Evolutionary conservation across 1,140 invertebrate species (phyloP), one percentile per base, ranked within the genome.

Genomic region (Polypedilum pembai): DNA sequence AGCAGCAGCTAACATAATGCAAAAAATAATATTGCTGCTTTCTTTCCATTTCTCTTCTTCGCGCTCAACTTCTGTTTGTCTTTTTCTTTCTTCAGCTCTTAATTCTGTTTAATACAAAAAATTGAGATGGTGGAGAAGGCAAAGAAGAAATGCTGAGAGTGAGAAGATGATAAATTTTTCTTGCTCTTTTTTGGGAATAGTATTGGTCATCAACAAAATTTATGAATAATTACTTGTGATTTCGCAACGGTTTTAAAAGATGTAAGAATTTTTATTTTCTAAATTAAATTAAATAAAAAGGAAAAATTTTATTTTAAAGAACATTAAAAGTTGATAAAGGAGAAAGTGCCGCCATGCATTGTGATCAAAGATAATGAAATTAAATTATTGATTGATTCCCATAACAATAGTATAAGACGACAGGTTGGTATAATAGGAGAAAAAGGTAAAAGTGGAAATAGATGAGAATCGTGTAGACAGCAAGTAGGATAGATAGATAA

Each of bases 61-160:
- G 45, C 45, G 45, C 45, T 56, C 45, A 56, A 8, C 45, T 56
- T 56, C 45, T 56, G 45, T 56, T 56, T 56, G 45, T 12, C 45
- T 56, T 56, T 56, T 56, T 56, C 45, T 15, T n/a, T 56, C 45
- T 56, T 56, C 15, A 56, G 3, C 45, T n/a, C 15, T 56, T n/a
- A 56, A 15, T 33, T 1, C 24, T 33, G 24, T 33, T 33, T 33
- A 33, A 33, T 33, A 33, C 24, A 33, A 33, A 33, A 33, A 33
- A 33, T 33, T 33, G 12, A n/a, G 45, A 56, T 12, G 45, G n/a
- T 15, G 45, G 15, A n/a, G n/a, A 3, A 45, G 8, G 41, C 8
- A 15, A 45, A 41, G 5, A 41, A 41, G 10, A 41, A 41, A 41
- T 7, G 10, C 10, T 41, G 40, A 45, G 41, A 45, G 41, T 12